A percentile compares a stretch with the other conserved stretches of the same genome.
phyloP scores from a whole-genome alignment of 2,888 invertebrate species.

The Petrolisthes manimaculis region DNA sequence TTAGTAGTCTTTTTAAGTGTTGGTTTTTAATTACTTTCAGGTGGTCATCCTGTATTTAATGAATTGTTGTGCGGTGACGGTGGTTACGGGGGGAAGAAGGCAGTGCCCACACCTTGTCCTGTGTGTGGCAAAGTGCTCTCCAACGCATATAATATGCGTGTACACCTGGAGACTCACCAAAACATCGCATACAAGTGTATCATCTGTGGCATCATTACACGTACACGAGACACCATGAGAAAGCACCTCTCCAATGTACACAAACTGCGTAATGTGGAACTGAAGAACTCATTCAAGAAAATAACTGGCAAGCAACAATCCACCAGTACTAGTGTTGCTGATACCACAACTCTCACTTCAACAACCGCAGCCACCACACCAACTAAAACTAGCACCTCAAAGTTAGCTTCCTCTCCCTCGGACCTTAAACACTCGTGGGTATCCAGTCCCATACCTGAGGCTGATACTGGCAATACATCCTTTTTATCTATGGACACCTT shows the following conservation, averaged over 20 bases:
- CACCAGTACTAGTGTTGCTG: slow-evolving; percentile 48
- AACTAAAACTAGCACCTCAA: slow-evolving; percentile 40
- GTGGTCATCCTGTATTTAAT: slow-evolving; percentile 66
- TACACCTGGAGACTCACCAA: slow-evolving; percentile 66
- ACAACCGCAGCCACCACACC: slow-evolving; percentile 56
- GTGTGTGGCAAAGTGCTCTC: slow-evolving; percentile 66
- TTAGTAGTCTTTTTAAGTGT: slow-evolving; percentile 64
- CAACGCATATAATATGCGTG: slow-evolving; percentile 66
- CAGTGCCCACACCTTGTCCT: slow-evolving; percentile 66
- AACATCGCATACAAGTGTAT: slow-evolving; percentile 66
- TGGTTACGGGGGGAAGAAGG: slow-evolving; percentile 64
- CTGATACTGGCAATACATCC: slow-evolving; percentile 32
- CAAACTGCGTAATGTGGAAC: slow-evolving; percentile 65
- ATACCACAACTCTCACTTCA: slow-evolving; percentile 51
- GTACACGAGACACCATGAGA: slow-evolving; percentile 66
- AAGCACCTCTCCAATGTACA: slow-evolving; percentile 66
- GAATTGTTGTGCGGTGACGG: slow-evolving; percentile 65
- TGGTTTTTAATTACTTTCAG: slow-evolving; percentile 66
- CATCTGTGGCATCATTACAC: slow-evolving; percentile 66
- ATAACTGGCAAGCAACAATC: slow-evolving; percentile 64
- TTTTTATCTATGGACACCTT: slow-evolving; percentile 39
- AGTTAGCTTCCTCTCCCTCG: slow-evolving; percentile 46
- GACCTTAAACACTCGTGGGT: slow-evolving; percentile 47
- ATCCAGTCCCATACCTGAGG: slow-evolving; percentile 45
- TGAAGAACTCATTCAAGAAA: slow-evolving; percentile 66